Evolutionary conservation across 2,113 vertebrate genomes (phyloP).

Genomic region (Pelusios castaneus): DNA sequence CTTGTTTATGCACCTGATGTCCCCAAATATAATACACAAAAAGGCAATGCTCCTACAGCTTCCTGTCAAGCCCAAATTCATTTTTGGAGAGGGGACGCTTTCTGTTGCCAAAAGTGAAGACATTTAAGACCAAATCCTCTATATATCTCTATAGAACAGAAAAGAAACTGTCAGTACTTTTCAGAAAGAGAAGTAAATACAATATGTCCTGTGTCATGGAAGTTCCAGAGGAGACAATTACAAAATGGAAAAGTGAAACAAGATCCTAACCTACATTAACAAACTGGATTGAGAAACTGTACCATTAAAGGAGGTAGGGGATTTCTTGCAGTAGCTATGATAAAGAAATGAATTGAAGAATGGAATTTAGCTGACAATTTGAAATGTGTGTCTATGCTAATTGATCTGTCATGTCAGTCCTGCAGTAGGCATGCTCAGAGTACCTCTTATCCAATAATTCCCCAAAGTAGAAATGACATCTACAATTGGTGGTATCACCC

Average conservation of each 20-base stretch:
- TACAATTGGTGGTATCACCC: background rate
- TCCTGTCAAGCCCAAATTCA: background rate
- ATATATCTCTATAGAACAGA: background rate
- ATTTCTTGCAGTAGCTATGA: background rate
- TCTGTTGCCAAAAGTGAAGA: background rate
- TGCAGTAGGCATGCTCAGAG: background rate
- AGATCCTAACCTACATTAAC: background rate
- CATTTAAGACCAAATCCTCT: background rate
- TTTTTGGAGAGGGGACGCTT: background rate
- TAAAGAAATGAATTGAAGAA: background rate
- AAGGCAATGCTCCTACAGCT: background rate
- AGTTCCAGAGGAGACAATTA: background rate
- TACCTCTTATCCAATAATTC: background rate
- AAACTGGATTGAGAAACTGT: background rate
- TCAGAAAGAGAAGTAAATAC: background rate
- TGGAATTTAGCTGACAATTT: background rate
- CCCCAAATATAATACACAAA: background rate
- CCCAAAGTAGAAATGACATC: background rate
- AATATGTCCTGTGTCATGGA: rapidly evolving
- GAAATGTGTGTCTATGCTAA: background rate
- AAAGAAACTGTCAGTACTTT: background rate
- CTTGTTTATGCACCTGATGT: background rate
- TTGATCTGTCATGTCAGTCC: background rate
- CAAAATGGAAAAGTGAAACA: background rate
- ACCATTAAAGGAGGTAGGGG: background rate